These are phyloP conservation scores for Ophthalmolycus amberensis DNA, from an alignment of 2,113 vertebrate species.

Conservation along the genomic window DNA sequence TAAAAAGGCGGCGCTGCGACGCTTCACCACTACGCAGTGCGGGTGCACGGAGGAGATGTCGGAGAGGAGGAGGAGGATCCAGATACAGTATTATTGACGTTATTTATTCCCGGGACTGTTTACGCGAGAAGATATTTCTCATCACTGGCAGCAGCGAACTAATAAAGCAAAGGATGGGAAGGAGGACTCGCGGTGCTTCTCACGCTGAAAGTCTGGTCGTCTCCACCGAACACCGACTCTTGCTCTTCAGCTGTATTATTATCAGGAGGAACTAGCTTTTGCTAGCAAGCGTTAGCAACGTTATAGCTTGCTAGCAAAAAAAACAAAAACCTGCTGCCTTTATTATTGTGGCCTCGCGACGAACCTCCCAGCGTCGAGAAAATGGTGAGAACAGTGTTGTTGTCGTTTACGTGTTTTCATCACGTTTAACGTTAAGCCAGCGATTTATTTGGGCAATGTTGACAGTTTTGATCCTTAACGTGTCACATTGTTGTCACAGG, in stretches of 20 bases:
- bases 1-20: slow-evolving; percentile 36
- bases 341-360: slow-evolving; percentile 45
- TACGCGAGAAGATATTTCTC: slow-evolving; percentile 15
- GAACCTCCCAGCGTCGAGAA: slow-evolving; percentile 54
- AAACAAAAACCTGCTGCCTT: slow-evolving; percentile 25
- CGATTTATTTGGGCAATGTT: accelerated
- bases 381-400: slow-evolving; percentile 64
- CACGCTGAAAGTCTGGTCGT: slow-evolving; percentile 38
- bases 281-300: not conserved
- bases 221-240: slow-evolving; percentile 45
- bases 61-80: slow-evolving; percentile 42
- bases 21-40: slow-evolving; percentile 62
- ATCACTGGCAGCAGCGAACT: not conserved
- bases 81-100: slow-evolving; percentile 51
- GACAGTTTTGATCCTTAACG: not conserved
- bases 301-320: not conserved
- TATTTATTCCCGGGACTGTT: slow-evolving; percentile 6
- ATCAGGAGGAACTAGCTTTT: slow-evolving; percentile 6
- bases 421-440: not conserved
- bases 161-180: slow-evolving; percentile 65
- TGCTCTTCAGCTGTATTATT: slow-evolving; percentile 25
- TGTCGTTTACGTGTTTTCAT: not conserved
- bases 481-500: not conserved
- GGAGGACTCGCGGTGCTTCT: slow-evolving; percentile 14
- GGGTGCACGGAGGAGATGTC: slow-evolving; percentile 54